Percentiles rank a stretch among this genome's conserved stretches.
Conservation (phyloP, 2,888 invertebrate genomes). For the Tenthredo notha region DNA sequence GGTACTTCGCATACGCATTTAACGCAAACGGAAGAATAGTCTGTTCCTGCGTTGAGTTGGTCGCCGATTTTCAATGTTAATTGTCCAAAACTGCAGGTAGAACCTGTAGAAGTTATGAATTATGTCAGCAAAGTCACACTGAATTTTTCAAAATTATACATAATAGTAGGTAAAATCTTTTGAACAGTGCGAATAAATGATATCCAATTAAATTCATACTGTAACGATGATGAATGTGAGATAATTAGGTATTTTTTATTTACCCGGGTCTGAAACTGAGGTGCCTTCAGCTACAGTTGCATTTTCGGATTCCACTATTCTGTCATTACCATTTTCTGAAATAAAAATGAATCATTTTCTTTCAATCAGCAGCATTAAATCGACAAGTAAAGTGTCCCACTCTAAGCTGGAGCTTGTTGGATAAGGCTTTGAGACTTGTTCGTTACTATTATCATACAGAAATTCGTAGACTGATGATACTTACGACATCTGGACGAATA, state of each 20-base stretch:
- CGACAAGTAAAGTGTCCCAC: neutral
- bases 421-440: neutral
- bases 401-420: neutral
- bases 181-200: neutral
- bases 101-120: neutral
- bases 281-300: neutral
- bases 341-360: neutral
- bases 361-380: neutral
- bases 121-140: neutral
- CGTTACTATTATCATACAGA: neutral
- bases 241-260: neutral
- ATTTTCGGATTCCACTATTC: neutral
- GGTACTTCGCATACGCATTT: constrained; percentile 71
- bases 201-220: neutral
- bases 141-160: neutral
- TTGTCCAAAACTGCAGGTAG: constrained; percentile 65
- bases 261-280: neutral
- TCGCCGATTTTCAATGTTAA: constrained; percentile 66
- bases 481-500: constrained; percentile 68
- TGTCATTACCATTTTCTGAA: neutral
- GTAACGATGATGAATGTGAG: neutral
- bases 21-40: constrained; percentile 63
- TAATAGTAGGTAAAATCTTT: neutral
- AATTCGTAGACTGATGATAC: constrained; percentile 56
- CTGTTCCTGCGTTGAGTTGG: constrained; percentile 63